A percentile compares a stretch with the other conserved stretches of the same genome.
phyloP scores from a whole-genome alignment of 2,113 vertebrate genomes.

The Saguinus imperator region DNA sequence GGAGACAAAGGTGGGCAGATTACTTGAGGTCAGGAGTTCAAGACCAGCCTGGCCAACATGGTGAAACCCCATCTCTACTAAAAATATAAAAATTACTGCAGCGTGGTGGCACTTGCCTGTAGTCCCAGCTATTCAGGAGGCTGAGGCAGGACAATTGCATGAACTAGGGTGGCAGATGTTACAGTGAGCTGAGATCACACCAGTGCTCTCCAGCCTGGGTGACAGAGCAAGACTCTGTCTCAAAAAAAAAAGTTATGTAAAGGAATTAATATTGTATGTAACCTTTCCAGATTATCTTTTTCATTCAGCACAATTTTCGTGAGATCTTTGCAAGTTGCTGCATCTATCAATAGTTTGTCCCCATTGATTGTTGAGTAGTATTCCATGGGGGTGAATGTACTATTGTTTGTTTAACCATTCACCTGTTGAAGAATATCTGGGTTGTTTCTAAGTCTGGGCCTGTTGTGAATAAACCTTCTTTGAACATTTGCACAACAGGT shows the following conservation, averaged over 20 bases:
- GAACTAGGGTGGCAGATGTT: no score
- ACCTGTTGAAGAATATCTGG: background rate
- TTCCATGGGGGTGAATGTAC: background rate
- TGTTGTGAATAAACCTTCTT: background rate
- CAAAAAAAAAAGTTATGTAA: background rate
- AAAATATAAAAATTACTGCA: no score
- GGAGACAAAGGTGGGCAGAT: no score
- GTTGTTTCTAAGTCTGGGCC: conserved; percentile 31
- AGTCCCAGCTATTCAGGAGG: no score
- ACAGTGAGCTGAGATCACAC: no score
- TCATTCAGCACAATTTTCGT: conserved; percentile 2
- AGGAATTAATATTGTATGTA: background rate
- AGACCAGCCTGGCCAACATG: no score
- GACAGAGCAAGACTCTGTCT: no score
- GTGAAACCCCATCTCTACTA: no score
- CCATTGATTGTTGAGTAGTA: conserved; percentile 41
- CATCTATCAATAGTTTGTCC: background rate
- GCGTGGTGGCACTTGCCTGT: no score
- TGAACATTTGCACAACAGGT: background rate
- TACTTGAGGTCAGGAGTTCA: no score
- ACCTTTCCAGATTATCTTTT: background rate
- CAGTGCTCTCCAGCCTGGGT: no score
- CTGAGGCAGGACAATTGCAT: no score
- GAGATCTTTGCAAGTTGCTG: conserved; percentile 5
- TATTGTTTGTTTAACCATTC: conserved; percentile 21